Base-by-base conservation (phyloP, 2,113 vertebrate species). In the Phalacrocorax brasilianus region DNA sequence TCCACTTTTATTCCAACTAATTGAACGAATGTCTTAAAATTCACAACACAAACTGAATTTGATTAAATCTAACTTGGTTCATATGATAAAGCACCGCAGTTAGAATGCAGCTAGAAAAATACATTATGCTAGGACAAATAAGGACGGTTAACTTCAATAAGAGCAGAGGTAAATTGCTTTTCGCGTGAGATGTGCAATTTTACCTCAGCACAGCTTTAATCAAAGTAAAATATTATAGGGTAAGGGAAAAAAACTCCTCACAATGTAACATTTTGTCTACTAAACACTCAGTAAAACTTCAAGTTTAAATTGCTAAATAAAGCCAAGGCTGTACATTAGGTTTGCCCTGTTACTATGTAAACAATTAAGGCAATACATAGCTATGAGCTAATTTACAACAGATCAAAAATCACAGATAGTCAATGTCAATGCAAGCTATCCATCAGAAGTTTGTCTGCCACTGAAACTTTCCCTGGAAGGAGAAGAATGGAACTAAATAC, bases 111-210 rank as follows among this genome's bases (percentile, higher is more conserved):
- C 85, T 85, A 86, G 68, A 96, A 91, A 97, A 97, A 97, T 93
- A 83, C 72, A 83, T 91, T 96, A 95, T 76, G 75, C 78, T 85
- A 63, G 79, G 94, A 93, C 88, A 95, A 95, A 85, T 90, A 97
- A 95, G 97, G 96, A 87, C 2, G 23, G 96, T 77, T 91, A 89
- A 96, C 91, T 95, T 96, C 85, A 93, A 75, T 97, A 96, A 94
- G 84, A 95, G 95, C 91, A 78, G 87, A 97, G 90, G 95, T 97
- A 97, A 97, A 97, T 97, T 97, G 94, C 81, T 88, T 97, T 97
- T 95, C 56, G 30, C 0, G 0, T 52, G 40, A 92, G 93, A 95
- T 93, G 78, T 90, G 87, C 91, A 94, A 88, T 96, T 97, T 96
- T 96, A 91, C 91, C 85, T 95, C 74, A 91, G 88, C 89, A 96